Evolutionary conservation across 2,888 invertebrate genomes (phyloP), one percentile per base, ranked within the genome.

Genomic region (Rhamphomyia laevipes): DNA sequence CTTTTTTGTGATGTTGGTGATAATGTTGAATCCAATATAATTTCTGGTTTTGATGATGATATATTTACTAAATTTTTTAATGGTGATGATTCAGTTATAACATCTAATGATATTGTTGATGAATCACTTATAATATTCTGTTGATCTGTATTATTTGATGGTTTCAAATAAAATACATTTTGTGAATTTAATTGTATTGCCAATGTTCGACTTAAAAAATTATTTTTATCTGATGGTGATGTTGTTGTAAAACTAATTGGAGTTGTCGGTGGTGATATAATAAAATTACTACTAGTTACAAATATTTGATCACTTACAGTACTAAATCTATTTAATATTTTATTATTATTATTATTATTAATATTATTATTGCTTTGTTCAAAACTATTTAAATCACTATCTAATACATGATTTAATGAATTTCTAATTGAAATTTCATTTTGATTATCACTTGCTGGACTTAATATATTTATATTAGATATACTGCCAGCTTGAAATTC

Each of bases 81-180:
- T 11, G 47, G 15, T 47, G 60, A 61, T 50, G 68, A 55, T 45
- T 63, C 57, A 38, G 68, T 64, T 43, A 70, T 61, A 46, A 70
- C 63, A 55, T 70, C 71, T 55, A 70, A 55, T 12, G 70, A 70
- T 47, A 70, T 64, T 15, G 70, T 70, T 35, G 71, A 69, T 13
- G 69, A 61, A 56, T 70, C 70, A 55, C 70, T 70, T 41, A 59
- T 40, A 13, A 58, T 45, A 40, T 61, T 60, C 51, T 41, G 58
- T 49, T 27, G 56, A 52, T 48, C 50, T 54, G 54, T 47, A 27
- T 45, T 13, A 53, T 30, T 62, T 63, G 44, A 60, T 47, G 68
- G 68, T 53, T 70, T 70, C 42, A 69, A 61, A 57, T 68, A 69
- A 59, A 67, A 70, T 27, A 70, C 71, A 53, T 66, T 67, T 53